Conservation (phyloP, 2,888 invertebrate species). For the Neuroscelio doddi region DNA sequence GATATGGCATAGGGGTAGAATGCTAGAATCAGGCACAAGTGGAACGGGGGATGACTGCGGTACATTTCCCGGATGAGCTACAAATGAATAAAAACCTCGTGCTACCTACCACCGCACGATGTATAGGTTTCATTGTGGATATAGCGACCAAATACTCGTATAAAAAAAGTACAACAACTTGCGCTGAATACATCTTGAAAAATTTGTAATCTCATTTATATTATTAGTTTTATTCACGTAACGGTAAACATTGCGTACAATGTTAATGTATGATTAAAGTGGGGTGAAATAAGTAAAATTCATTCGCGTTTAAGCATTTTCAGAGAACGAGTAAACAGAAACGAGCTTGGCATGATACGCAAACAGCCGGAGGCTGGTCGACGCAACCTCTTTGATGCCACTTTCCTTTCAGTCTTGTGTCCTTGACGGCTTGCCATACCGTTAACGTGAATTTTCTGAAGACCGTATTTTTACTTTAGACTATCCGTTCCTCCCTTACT, state of each 20-base stretch:
- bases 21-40: slow-evolving; percentile 38
- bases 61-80: slow-evolving; percentile 56
- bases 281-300: too few species aligned
- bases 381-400: slow-evolving; percentile 49
- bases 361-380: slow-evolving; percentile 53
- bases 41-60: slow-evolving; percentile 42
- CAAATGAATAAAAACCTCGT: slow-evolving; percentile 50
- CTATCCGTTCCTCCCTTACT: slow-evolving; percentile 12
- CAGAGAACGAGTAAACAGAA: slow-evolving; percentile 51
- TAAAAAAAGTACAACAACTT: slow-evolving; percentile 20
- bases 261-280: too few species aligned
- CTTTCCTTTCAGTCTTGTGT: slow-evolving; percentile 39
- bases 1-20: slow-evolving; percentile 35
- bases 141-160: slow-evolving; percentile 26
- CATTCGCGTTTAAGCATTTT: slow-evolving; percentile 27
- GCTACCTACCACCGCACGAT: slow-evolving; percentile 31
- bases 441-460: slow-evolving; percentile 33
- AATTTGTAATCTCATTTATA: too few species aligned
- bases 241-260: too few species aligned
- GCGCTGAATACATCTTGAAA: too few species aligned
- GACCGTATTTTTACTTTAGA: not conserved
- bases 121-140: slow-evolving; percentile 29
- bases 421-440: slow-evolving; percentile 23
- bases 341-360: slow-evolving; percentile 47
- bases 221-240: too few species aligned